phyloP scores from a whole-genome alignment of 2,113 vertebrate species.

The Cinclus cinclus region DNA sequence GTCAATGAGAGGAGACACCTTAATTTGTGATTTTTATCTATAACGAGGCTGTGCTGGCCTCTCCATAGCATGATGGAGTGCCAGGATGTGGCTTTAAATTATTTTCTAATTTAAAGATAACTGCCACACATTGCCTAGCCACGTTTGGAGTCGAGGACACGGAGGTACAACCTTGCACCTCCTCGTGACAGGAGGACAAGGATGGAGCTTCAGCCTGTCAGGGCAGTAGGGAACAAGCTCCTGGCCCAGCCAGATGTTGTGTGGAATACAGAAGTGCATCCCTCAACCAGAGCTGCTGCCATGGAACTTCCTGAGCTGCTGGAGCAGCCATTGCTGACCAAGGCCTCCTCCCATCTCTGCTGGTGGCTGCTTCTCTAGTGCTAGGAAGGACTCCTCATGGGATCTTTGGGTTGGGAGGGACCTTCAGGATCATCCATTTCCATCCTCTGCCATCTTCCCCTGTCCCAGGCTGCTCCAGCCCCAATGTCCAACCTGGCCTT shows the following conservation, averaged over 20 bases:
- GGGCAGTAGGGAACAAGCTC: neutral
- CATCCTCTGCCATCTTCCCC: neutral
- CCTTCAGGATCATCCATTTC: neutral
- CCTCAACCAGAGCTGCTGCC: neutral
- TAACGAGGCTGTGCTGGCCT: neutral
- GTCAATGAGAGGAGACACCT: neutral
- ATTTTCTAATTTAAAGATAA: neutral
- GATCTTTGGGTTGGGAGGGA: neutral
- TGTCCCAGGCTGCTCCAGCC: neutral
- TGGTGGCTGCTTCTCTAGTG: neutral
- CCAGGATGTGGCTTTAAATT: neutral
- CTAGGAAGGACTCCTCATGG: neutral
- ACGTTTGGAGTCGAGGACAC: rapidly evolving
- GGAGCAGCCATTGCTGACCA: neutral
- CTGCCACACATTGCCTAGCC: rapidly evolving
- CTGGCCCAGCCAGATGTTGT: neutral
- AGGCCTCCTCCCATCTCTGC: neutral
- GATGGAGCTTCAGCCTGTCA: neutral
- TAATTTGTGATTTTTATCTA: neutral
- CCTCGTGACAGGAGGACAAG: neutral
- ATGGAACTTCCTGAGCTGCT: neutral
- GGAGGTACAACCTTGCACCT: neutral
- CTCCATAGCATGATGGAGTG: neutral
- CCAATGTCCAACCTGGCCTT: neutral
- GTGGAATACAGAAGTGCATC: neutral